Conservation (phyloP, 2,888 invertebrate species). For the Omphaloscelis lunosa region DNA sequence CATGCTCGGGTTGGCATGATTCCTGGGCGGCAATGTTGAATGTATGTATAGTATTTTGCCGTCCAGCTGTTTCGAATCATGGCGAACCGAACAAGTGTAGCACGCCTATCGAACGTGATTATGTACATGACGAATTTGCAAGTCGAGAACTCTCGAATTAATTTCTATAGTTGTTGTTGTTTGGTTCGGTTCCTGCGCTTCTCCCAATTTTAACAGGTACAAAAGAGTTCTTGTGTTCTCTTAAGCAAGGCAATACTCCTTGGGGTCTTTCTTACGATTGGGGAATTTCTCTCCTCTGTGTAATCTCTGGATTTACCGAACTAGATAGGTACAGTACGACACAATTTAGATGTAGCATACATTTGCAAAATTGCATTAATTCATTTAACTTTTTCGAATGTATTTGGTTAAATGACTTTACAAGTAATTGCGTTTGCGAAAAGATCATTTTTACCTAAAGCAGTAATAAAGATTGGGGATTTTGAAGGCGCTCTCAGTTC, state of each 20-base stretch:
- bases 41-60: not conserved
- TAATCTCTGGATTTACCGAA: not conserved
- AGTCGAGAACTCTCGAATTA: not conserved
- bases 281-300: not conserved
- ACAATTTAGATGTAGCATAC: too few relatives aligned
- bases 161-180: too few relatives aligned
- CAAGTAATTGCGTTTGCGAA: too few relatives aligned
- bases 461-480: too few relatives aligned
- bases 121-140: not conserved
- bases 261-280: not conserved
- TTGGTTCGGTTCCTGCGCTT: not conserved
- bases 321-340: not conserved
- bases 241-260: not conserved
- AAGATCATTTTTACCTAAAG: too few relatives aligned
- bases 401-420: too few relatives aligned
- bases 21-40: not conserved
- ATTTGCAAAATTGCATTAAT: too few relatives aligned
- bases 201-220: not conserved
- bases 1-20: not conserved
- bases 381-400: too few relatives aligned
- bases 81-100: not conserved
- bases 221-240: not conserved
- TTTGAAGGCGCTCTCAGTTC: too few relatives aligned
- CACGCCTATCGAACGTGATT: not conserved
- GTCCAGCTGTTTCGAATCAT: not conserved